Evolutionary conservation across 2,888 invertebrate genomes (phyloP).

Genomic region (Spisula subtruncata): DNA sequence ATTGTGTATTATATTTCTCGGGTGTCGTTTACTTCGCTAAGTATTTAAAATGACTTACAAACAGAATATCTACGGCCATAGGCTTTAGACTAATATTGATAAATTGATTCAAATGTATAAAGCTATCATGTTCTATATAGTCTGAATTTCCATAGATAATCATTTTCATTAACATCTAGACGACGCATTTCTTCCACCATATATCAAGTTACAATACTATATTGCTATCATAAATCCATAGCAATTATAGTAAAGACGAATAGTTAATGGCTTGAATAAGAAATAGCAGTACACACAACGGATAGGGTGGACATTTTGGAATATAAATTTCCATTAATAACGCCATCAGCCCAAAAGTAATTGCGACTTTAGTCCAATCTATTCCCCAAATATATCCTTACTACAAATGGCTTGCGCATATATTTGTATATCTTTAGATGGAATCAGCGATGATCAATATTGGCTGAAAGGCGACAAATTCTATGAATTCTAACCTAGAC

Average conservation of each 20-base stretch:
- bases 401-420: constrained; percentile 21
- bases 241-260: constrained; percentile 2
- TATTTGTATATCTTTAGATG: constrained; percentile 7
- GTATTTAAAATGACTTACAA: too few relatives aligned
- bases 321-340: constrained; percentile 53
- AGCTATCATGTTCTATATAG: not conserved
- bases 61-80: too few relatives aligned
- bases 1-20: too few relatives aligned
- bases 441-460: not conserved
- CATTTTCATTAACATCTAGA: too few relatives aligned
- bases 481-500: not conserved
- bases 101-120: not conserved
- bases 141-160: not conserved
- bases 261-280: constrained; percentile 9
- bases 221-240: not conserved
- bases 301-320: constrained; percentile 40
- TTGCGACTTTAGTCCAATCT: constrained; percentile 33
- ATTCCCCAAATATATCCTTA: not conserved
- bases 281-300: not conserved
- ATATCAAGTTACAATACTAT: not conserved
- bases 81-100: not conserved
- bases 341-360: constrained; percentile 55
- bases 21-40: too few relatives aligned
- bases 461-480: not conserved
- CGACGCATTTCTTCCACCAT: not conserved